A percentile compares a stretch with the other conserved stretches of the same genome.
These are phyloP conservation scores for Cyclargus thomasi DNA, from an alignment of 1,140 invertebrate genomes.

Conservation along the genomic window DNA sequence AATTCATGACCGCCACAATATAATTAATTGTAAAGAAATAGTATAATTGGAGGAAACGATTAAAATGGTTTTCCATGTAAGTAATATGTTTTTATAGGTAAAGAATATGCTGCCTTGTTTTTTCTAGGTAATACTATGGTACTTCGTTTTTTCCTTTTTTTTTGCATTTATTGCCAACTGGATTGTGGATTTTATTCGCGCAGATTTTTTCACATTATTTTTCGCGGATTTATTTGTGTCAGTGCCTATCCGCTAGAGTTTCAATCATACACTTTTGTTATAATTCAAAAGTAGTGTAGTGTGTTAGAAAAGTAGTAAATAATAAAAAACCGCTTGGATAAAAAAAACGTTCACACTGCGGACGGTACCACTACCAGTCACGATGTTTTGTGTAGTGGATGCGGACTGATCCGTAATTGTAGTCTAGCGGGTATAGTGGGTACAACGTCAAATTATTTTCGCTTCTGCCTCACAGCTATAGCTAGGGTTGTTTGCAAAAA, in stretches of 20 bases:
- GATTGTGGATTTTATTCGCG: too few relatives aligned
- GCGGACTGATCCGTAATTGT: slow-evolving; percentile 15
- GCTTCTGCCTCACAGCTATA: slow-evolving; percentile 14
- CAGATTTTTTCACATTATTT: too few relatives aligned
- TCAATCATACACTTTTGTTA: too few relatives aligned
- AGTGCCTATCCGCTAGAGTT: too few relatives aligned
- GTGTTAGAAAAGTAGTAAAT: too few relatives aligned
- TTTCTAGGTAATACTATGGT: slow-evolving; percentile 14
- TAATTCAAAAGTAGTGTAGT: too few relatives aligned
- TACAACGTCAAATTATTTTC: slow-evolving; percentile 23
- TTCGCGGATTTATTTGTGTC: too few relatives aligned
- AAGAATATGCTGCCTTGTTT: slow-evolving; percentile 10
- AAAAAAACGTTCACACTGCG: too few relatives aligned
- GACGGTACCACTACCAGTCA: too few relatives aligned
- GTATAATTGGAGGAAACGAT: slow-evolving; percentile 16
- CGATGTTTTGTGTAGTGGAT: slow-evolving; percentile 17
- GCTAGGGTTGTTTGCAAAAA: slow-evolving; percentile 8
- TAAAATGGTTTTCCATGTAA: slow-evolving; percentile 19
- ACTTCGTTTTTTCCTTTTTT: slow-evolving; percentile 1
- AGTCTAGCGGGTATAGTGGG: slow-evolving; percentile 15
- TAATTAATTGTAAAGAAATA: slow-evolving; percentile 3
- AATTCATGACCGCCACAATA: slow-evolving; percentile 9
- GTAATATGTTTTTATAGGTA: slow-evolving; percentile 13
- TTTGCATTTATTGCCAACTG: too few relatives aligned
- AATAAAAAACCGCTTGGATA: too few relatives aligned